A percentile compares a stretch with the other conserved stretches of the same genome.
Conservation (phyloP, 2,797 vertebrate genomes). For the Brotula barbata region DNA sequence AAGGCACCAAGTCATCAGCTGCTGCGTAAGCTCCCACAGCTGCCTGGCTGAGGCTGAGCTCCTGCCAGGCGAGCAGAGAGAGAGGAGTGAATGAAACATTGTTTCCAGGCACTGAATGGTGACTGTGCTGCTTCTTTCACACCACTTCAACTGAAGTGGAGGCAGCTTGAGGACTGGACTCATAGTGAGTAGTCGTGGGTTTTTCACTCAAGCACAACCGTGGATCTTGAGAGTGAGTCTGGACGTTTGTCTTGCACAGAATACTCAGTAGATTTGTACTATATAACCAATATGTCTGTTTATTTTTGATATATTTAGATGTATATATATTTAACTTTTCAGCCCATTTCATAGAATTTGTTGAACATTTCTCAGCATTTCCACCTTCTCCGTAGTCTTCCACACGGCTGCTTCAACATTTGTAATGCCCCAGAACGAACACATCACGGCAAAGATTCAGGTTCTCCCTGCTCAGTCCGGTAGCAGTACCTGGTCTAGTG, state of each 20-base stretch:
- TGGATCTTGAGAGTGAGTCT: slow-evolving; percentile 34
- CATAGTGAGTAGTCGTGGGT: slow-evolving; percentile 29
- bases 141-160: slow-evolving; percentile 75
- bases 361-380: no score
- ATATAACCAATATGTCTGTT: no score
- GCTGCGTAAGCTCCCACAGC: slow-evolving; percentile 39
- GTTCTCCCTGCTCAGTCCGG: no score
- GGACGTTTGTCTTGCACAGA: slow-evolving; percentile 21
- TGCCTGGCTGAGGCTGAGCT: slow-evolving; percentile 38
- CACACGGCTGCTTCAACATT: no score
- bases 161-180: slow-evolving; percentile 63
- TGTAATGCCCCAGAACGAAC: no score
- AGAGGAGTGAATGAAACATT: slow-evolving; percentile 73
- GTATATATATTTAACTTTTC: no score
- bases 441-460: no score
- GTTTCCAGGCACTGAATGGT: slow-evolving; percentile 70
- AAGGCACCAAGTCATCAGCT: slow-evolving; percentile 49
- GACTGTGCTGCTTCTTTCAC: slow-evolving; percentile 73
- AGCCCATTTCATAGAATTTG: no score
- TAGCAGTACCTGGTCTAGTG: no score
- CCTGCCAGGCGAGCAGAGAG: slow-evolving; percentile 4
- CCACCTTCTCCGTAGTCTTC: no score
- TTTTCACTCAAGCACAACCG: slow-evolving; percentile 35
- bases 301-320: no score
- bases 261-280: no score